Evolutionary conservation across 1,140 invertebrate genomes (phyloP).

Genomic region (Harlomillsia oculata): DNA sequence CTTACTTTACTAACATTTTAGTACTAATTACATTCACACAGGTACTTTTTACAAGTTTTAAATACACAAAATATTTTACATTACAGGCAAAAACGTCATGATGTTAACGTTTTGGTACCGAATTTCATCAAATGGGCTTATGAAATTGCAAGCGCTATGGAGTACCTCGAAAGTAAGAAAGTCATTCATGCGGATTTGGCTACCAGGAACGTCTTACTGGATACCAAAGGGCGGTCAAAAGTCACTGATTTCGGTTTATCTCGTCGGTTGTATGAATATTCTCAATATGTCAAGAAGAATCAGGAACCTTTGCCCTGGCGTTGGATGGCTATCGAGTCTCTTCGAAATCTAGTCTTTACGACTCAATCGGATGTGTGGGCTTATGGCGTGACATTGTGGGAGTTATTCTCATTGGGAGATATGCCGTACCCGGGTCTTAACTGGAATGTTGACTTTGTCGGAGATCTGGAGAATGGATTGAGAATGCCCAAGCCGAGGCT

Average conservation of each 20-base stretch:
- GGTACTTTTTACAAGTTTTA: background rate
- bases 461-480: too few species aligned
- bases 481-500: too few species aligned
- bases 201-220: background rate
- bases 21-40: background rate
- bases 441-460: too few species aligned
- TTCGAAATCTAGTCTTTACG: too few species aligned
- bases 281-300: background rate
- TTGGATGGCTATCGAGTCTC: too few species aligned
- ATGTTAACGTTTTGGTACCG: background rate
- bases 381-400: too few species aligned
- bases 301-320: too few species aligned
- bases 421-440: too few species aligned
- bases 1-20: too few species aligned
- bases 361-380: too few species aligned
- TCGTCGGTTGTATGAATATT: background rate
- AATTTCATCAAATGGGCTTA: constrained; percentile 1
- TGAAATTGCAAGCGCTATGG: constrained; percentile 1
- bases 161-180: background rate
- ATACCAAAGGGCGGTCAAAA: background rate
- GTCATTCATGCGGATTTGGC: constrained; percentile 9
- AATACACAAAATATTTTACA: background rate
- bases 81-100: background rate
- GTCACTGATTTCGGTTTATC: constrained; percentile 9
- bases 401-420: too few species aligned